Evolutionary conservation across 2,797 vertebrate species (phyloP).

Genomic region (Mus minutoides): DNA sequence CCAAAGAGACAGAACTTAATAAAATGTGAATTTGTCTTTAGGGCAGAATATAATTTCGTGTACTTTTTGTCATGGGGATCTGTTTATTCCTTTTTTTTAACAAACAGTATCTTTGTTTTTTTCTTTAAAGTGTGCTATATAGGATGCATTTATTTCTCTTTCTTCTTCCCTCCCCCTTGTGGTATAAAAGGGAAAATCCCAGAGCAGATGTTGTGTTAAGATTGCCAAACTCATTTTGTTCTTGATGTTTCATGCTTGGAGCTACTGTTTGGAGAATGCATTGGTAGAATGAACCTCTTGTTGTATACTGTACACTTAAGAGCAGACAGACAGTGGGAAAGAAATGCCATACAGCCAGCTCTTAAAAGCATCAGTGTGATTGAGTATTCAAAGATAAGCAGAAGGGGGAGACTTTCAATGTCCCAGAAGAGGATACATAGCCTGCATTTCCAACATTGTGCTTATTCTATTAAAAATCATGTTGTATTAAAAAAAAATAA

Average conservation of each 20-base stretch:
- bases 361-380: neutral
- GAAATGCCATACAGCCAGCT: neutral
- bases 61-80: conserved; percentile 11
- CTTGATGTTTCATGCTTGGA: conserved; percentile 62
- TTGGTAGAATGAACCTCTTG: conserved; percentile 36
- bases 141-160: conserved; percentile 53
- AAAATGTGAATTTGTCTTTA: conserved; percentile 67
- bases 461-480: neutral
- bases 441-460: neutral
- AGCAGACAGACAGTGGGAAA: neutral
- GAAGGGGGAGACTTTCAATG: neutral
- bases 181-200: neutral
- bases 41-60: conserved; percentile 58
- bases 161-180: neutral
- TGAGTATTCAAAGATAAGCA: neutral
- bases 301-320: neutral
- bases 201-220: conserved; percentile 76
- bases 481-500: neutral
- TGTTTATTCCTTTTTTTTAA: conserved; percentile 69
- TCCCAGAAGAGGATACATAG: neutral
- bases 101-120: conserved; percentile 44
- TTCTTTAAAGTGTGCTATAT: conserved; percentile 27
- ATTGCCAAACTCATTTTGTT: conserved; percentile 77
- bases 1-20: conserved; percentile 21
- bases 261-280: conserved; percentile 54